Evolutionary conservation across 37 sponge, comb jelly and placozoan species (phyloP), one percentile per base, ranked within the genome.

Genomic region (Halisarca cf. caerulea): DNA sequence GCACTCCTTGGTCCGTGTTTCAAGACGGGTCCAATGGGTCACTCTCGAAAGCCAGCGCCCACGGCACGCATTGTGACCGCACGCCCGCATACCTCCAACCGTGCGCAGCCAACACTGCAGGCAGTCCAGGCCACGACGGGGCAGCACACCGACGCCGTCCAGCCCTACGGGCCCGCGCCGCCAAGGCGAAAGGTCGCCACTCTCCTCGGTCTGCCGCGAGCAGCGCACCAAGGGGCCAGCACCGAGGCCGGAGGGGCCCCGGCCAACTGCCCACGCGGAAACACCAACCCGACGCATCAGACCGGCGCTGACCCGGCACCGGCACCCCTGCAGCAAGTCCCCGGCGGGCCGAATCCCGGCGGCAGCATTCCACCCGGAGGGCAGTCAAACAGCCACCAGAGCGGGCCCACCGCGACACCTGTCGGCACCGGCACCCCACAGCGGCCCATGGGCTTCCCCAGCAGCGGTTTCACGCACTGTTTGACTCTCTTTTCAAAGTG

Each of bases 1-100:
- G 79, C 81, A 90, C 91, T 90, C 91, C 91, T 90, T 90, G 91
- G 91, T 90, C 91, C 91, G 87, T 90, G 91, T 86, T 86, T 86
- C 91, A 86, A 82, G 87, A 82, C 87, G 90, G 90, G 86, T 57
- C 90, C 78, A 38, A 86, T 69, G 83, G 47, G 36, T 60, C 81
- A 36, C 66, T 59, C 21, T 42, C 14, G 14, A n/a, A n/a, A n/a
- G 42, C 77, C 77, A 84, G 45, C 85, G 45, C 23, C 69, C 36
- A 4, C 80, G 30, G 23, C 66, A 35, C 84, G 35, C 83, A 55
- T 77, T 27, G 82, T 39, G 83, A 77, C 73, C 78, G 61, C 86
- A n/a, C 80, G 74, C n/a, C n/a, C n/a, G n/a, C n/a, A 43, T 60
- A 41, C 69, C 61, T 58, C 28, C 34, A 74, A 57, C 79, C 81